Base-by-base conservation (phyloP, 2,888 invertebrate species). In the Cataglyphis livida region DNA sequence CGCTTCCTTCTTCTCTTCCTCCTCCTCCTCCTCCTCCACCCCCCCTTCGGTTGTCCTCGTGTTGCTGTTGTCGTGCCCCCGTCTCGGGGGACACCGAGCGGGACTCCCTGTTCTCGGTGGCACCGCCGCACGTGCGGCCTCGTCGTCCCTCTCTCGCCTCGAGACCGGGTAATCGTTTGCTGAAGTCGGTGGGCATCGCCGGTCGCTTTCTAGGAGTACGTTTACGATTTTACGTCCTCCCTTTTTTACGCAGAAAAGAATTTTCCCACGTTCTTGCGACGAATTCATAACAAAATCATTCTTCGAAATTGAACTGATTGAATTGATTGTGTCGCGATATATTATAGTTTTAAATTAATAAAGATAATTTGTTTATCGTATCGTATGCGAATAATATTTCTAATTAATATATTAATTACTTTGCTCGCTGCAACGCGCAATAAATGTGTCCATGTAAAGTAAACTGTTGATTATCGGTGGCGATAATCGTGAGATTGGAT, bases 161-260 rank as follows among this genome's bases (percentile, higher is more conserved):
- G 85, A 89, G 90, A 73, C 91, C 89, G 84, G 86, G 88, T 84
- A 91, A 86, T 90, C 93, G 90, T 87, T 91, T 92, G 87, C 92
- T 90, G 88, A 94, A 93, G 89, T 93, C 92, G 84, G 93, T 93
- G 85, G 94, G 92, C 92, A 92, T 92, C 78, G 94, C 91, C 78
- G 91, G 86, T 83, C 93, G 92, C 84, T 92, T 93, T 92, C 93
- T 94, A 90, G 84, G 90, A 89, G 89, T 90, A 90, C 90, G 90
- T 90, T 90, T 85, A 90, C 84, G 81, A n/a, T 51, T 25, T 68
- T 59, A 78, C 44, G 57, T 51, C n/a, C 51, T 51, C 15, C 51
- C 38, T 38, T 18, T 18, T 75, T 68, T 32, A 15, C 12, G 25
- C 6, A 25, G 7, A 5, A 9, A 1, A 18, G 15, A 12, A 28